Conservation (phyloP, 1,140 invertebrate genomes). For the Drosophila albomicans region DNA sequence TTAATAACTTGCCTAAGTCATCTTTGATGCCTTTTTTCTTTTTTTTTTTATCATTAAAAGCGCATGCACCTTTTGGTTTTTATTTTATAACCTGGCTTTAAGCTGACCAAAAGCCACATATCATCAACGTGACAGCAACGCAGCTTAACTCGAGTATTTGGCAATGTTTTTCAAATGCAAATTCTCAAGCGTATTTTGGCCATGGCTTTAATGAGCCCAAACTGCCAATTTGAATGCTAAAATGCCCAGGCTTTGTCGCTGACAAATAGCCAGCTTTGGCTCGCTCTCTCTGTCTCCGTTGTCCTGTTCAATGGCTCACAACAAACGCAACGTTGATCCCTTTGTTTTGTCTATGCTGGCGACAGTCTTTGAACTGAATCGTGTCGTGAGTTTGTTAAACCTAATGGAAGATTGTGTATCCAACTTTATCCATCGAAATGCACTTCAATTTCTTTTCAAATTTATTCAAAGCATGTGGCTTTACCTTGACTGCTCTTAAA, state of each 20-base stretch:
- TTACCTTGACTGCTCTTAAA: background rate
- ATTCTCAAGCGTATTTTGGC: background rate
- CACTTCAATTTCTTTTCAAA: slow-evolving; percentile 22
- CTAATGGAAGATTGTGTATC: slow-evolving; percentile 35
- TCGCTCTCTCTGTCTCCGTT: slow-evolving; percentile 15
- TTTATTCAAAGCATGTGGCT: slow-evolving; percentile 19
- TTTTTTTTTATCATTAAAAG: background rate
- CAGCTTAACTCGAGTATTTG: slow-evolving; percentile 1
- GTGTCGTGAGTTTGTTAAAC: slow-evolving; percentile 33
- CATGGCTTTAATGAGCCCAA: slow-evolving; percentile 21
- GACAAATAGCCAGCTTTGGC: slow-evolving; percentile 30
- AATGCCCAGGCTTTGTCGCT: slow-evolving; percentile 15
- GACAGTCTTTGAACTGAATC: background rate
- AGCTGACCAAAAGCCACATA: slow-evolving; percentile 51
- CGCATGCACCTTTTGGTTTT: background rate
- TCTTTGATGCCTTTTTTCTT: background rate
- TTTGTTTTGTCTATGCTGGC: slow-evolving; percentile 3
- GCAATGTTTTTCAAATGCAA: slow-evolving; percentile 16
- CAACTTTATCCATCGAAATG: slow-evolving; percentile 12
- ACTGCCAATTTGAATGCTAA: slow-evolving; percentile 36
- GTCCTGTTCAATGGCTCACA: slow-evolving; percentile 4
- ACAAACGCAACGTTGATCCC: background rate
- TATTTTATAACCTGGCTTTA: slow-evolving; percentile 30
- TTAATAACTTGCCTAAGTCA: background rate
- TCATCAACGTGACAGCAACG: slow-evolving; percentile 30